Evolutionary conservation across 2,113 vertebrate genomes (phyloP).

Genomic region (Hemibagrus wyckioides): DNA sequence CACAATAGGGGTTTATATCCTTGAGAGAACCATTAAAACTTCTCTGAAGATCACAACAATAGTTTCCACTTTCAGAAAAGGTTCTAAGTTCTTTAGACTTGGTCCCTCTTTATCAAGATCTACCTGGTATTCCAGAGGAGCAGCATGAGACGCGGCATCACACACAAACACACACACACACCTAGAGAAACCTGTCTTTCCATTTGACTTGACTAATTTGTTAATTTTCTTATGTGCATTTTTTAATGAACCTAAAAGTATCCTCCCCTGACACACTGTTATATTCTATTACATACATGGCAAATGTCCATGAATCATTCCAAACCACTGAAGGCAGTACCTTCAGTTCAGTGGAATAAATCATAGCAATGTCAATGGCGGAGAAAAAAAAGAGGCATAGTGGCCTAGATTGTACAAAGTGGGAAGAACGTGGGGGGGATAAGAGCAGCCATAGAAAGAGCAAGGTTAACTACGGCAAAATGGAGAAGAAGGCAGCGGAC

Average conservation of each 20-base stretch:
- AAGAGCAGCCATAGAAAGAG: conserved; percentile 58
- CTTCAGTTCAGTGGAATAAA: conserved; percentile 53
- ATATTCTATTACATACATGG: conserved; percentile 38
- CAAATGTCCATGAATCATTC: conserved; percentile 49
- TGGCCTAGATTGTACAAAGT: conserved; percentile 70
- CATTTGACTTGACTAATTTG: conserved; percentile 66
- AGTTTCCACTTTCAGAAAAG: not conserved
- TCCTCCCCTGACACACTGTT: conserved; percentile 57
- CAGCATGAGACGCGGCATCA: conserved; percentile 53
- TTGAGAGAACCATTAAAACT: not conserved
- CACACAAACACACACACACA: conserved; percentile 61
- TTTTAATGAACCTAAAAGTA: conserved; percentile 49
- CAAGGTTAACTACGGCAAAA: conserved; percentile 70
- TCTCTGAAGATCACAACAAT: not conserved
- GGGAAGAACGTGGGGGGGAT: conserved; percentile 57
- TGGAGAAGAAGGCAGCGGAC: conserved; percentile 64
- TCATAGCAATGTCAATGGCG: conserved; percentile 62
- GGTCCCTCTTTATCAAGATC: conserved; percentile 57
- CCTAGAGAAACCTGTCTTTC: conserved; percentile 46
- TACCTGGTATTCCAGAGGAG: conserved; percentile 43
- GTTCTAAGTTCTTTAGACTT: not conserved
- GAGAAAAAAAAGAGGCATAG: not conserved
- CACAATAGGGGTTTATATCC: not conserved
- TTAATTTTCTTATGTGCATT: conserved; percentile 61
- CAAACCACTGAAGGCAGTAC: conserved; percentile 52